Evolutionary conservation across 2,888 invertebrate species (phyloP), one percentile per base, ranked within the genome.

Genomic region (Lepidochrysops patricia): DNA sequence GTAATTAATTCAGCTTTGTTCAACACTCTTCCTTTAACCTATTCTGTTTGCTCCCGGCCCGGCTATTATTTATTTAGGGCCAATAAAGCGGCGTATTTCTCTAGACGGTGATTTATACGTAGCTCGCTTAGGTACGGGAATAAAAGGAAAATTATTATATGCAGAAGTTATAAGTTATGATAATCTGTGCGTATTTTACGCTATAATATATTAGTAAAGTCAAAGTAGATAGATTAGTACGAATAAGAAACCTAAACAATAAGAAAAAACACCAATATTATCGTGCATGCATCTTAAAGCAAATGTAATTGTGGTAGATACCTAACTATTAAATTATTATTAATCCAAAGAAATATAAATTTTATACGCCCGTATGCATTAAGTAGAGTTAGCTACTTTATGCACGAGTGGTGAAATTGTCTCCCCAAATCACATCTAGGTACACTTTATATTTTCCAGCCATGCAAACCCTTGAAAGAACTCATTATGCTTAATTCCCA

Each of bases 11-110:
- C 54, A 54, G 54, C 32, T 54, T 54, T 54, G 32, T 54, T 54
- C 27, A 54, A 54, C 54, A 19, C 54, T 32, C 54, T 54, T 54
- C 32, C 32, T 54, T 54, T 54, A 54, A 54, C 54, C 32, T 54
- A 54, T 54, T 54, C 32, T 54, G 29, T 32, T 54, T 54, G 19
- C 32, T 29, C 29, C 56, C 59, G 66, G 59, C 67, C 48, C 60
- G 61, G 62, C 59, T 60, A 65, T 63, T 60, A 60, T 66, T 64
- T 60, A 63, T 66, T 57, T 63, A 60, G 62, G 64, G 59, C 63
- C 59, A 67, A 50, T 59, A 54, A 58, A 62, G 57, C 60, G 57
- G 58, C 60, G 61, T 37, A 60, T 57, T 59, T 60, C 58, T 57
- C 60, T 63, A 54, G 54, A 27, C 9, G 2, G 19, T 29, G 54